Evolutionary conservation across 2,797 vertebrate genomes (phyloP), one percentile per base, ranked within the genome.

Genomic region (Chrysocyon brachyurus): DNA sequence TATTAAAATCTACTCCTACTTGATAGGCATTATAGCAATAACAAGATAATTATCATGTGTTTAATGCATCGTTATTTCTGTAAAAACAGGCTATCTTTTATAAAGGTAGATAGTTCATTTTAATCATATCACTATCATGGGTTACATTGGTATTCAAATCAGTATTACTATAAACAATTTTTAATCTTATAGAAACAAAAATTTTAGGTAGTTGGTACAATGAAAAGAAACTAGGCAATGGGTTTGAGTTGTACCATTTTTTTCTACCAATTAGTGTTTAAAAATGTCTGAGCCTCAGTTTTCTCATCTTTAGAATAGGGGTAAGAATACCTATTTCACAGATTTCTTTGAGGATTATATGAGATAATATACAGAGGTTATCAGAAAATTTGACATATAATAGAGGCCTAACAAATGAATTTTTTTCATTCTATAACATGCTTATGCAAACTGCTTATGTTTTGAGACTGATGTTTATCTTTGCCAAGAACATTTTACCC

Each of bases 131-230:
- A 75, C 33, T 24, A 54, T 31, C 17, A 22, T 56, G 21, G 73
- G 7, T 4, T n/a, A 82, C 7, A 40, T 54, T 87, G 64, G 17
- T 26, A 78, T 89, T 92, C 21, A 78, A 77, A 89, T 49, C 70
- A 46, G 68, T 59, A 87, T 93, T 92, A 77, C 36, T 79, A 54
- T 2, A 82, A 95, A 89, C 11, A 72, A 46, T 36, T 90, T 87
- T 92, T 87, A 93, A 87, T 87, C 28, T 68, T 66, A 87, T 2
- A 97, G 57, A 81, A 93, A 68, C 36, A 87, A 72, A 81, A 92
- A 57, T 81, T 82, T 31, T 83, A 97, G n/a, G 26, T 68, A 95
- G 66, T 4, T 75, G 15, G 24, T 63, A 68, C 21, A 40, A 81
- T 40, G 8, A 31, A 85, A 94, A 92, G 4, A 66, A 26, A 5